Evolutionary conservation across 2,888 invertebrate genomes (phyloP).

Genomic region (Zelleria hepariella): DNA sequence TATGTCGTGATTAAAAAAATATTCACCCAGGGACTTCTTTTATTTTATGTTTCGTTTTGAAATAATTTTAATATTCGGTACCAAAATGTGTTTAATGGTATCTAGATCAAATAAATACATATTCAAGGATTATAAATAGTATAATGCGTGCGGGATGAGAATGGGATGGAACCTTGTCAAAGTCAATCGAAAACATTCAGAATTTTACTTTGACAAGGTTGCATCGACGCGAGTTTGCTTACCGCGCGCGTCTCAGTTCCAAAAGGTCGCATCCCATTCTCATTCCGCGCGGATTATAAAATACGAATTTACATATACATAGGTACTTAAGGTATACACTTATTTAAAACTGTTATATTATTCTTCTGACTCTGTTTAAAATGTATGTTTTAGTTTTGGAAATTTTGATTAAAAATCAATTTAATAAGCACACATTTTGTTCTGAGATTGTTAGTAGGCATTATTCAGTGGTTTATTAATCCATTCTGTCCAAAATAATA

Average conservation of each 20-base stretch:
- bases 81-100: slow-evolving; percentile 21
- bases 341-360: not conserved
- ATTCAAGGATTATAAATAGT: not conserved
- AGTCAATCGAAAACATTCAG: no score
- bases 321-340: slow-evolving; percentile 26
- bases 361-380: not conserved
- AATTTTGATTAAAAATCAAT: not conserved
- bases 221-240: no score
- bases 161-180: no score
- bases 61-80: not conserved
- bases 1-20: not conserved
- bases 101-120: slow-evolving; percentile 55
- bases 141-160: no score
- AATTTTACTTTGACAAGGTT: no score
- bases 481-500: no score
- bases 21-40: not conserved
- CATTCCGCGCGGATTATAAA: no score
- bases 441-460: not conserved
- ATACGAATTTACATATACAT: slow-evolving; percentile 36
- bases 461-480: no score
- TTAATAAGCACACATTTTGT: no score
- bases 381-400: not conserved
- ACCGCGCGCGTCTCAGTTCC: no score
- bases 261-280: no score
- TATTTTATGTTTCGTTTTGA: not conserved